Evolutionary conservation across 2,113 vertebrate species (phyloP).

Genomic region (Clarias macrocephalus): DNA sequence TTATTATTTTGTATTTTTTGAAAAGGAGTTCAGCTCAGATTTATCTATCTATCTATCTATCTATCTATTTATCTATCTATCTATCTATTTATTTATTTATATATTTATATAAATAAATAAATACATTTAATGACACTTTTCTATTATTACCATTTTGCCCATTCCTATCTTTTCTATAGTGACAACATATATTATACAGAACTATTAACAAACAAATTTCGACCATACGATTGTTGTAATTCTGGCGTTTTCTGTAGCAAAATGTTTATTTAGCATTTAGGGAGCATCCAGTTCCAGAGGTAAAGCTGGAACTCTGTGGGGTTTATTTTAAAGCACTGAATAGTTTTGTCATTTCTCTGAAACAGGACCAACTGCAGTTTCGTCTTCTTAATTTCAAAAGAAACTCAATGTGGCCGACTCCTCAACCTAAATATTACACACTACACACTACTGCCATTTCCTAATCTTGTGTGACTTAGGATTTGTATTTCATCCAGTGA

Average conservation of each 20-base stretch:
- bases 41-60: too few relatives aligned
- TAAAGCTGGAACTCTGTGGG: neutral
- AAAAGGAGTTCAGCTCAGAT: too few relatives aligned
- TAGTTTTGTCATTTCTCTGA: neutral
- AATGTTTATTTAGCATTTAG: neutral
- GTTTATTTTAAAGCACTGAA: neutral
- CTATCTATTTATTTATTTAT: too few relatives aligned
- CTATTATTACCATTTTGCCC: too few relatives aligned
- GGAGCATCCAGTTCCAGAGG: neutral
- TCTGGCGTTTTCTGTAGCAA: neutral
- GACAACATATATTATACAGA: neutral
- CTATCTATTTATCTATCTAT: too few relatives aligned
- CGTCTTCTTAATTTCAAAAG: neutral
- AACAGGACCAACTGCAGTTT: neutral
- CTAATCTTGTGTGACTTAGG: neutral
- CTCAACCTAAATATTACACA: neutral
- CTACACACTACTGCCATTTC: neutral
- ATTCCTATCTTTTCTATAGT: neutral
- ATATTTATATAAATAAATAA: too few relatives aligned
- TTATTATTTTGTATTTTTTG: too few relatives aligned
- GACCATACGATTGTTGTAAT: neutral
- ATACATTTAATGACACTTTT: too few relatives aligned
- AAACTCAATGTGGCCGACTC: neutral
- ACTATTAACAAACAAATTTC: neutral
- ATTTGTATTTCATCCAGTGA: neutral